Conservation (phyloP, 2,113 vertebrate genomes). For the Microcebus ravelobensis region DNA sequence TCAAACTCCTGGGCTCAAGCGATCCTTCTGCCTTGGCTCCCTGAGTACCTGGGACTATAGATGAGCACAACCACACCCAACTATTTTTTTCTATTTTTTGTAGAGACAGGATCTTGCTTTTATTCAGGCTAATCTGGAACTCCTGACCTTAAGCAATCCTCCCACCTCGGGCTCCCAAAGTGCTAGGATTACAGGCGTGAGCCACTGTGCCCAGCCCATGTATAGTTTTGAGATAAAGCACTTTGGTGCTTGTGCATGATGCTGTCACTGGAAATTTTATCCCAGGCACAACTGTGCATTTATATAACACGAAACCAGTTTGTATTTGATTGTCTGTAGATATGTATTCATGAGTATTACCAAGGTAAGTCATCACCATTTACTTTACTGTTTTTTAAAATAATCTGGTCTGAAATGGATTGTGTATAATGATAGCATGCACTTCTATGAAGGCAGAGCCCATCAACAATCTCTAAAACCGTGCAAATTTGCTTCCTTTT, state of each 20-base stretch:
- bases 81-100: no score
- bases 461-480: neutral
- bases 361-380: neutral
- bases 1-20: no score
- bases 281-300: neutral
- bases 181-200: no score
- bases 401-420: neutral
- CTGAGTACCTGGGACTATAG: no score
- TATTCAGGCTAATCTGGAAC: no score
- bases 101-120: no score
- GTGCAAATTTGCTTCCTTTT: neutral
- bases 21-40: no score
- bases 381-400: neutral
- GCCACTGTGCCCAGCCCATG: neutral
- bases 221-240: neutral
- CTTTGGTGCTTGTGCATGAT: neutral
- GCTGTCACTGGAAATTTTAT: neutral
- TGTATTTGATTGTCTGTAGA: neutral
- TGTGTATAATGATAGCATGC: neutral
- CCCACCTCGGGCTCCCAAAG: no score
- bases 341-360: neutral
- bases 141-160: no score
- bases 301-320: neutral
- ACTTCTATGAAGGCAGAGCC: neutral
- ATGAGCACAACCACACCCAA: no score